Evolutionary conservation across 2,888 invertebrate genomes (phyloP), one percentile per base, ranked within the genome.

Genomic region (Pollenia labialis): DNA sequence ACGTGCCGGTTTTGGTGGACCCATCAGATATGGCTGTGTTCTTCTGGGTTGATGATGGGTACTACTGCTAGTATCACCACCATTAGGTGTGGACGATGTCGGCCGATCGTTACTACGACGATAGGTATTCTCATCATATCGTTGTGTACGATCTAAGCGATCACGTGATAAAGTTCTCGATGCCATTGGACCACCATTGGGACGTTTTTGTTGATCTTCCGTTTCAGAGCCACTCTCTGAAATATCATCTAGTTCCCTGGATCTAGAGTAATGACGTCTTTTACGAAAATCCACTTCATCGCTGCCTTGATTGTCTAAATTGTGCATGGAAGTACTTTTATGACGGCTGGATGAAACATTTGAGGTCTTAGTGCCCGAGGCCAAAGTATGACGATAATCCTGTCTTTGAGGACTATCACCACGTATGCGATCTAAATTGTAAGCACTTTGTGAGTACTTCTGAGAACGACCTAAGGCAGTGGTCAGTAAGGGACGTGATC

Each of bases 221-320:
- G 92, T 92, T 81, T 93, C 93, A 1, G 93, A 93, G 54, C 93
- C 93, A 74, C 93, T 93, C 89, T 93, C 93, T 0, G 93, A 93
- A 58, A 93, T 93, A 66, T 93, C 92, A 89, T 94, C 94, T 40
- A 94, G 89, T 66, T 93, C 92, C n/a, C 94, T 93, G 3, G 93
- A 93, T n/a, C 93, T 91, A 1, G 95, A 93, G 16, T 92, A 93
- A 23, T 93, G 92, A 12, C 93, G 92, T 4, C 92, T 88, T 81
- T 92, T 92, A 18, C 92, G 91, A 80, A 91, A 90, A 85, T 93
- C 93, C 4, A 92, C 90, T 87, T 93, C 93, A 85, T 93, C 93
- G 23, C 54, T 72, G 76, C 90, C 90, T 81, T 92, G 90, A 64
- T 91, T 91, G 62, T 92, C 93, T 85, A 93, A 88, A 87, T 93